These are phyloP conservation scores for Plectrocnemia conspersa DNA, from an alignment of 1,140 invertebrate species.

Conservation along the genomic window DNA sequence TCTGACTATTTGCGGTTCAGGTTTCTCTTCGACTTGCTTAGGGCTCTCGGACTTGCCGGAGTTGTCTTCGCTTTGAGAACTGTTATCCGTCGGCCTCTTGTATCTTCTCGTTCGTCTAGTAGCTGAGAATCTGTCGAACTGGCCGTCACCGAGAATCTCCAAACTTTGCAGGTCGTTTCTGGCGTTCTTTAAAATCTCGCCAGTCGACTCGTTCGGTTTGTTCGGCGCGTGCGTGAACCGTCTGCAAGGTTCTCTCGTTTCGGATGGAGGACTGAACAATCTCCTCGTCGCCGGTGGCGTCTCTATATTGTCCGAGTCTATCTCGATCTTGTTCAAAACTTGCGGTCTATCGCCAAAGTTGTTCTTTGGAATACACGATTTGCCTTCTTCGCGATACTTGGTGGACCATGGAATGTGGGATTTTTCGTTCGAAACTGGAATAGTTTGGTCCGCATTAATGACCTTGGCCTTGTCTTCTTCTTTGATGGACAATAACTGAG, in stretches of 20 bases:
- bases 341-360: constrained; percentile 46
- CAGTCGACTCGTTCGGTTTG: constrained; percentile 42
- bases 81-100: constrained; percentile 64
- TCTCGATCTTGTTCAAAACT: constrained; percentile 69
- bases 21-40: constrained; percentile 47
- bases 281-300: constrained; percentile 76
- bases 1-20: constrained; percentile 52
- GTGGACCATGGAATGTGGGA: not conserved
- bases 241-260: constrained; percentile 55
- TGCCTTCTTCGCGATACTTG: constrained; percentile 28
- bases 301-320: constrained; percentile 87
- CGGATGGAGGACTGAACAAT: constrained; percentile 60
- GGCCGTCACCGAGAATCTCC: constrained; percentile 61
- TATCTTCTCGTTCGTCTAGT: constrained; percentile 76
- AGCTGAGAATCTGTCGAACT: constrained; percentile 80
- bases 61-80: constrained; percentile 54
- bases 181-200: constrained; percentile 44
- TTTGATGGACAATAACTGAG: constrained; percentile 50
- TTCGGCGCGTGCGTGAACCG: constrained; percentile 44
- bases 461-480: constrained; percentile 53
- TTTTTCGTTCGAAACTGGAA: not conserved
- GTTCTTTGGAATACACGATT: constrained; percentile 37
- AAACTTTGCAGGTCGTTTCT: constrained; percentile 41
- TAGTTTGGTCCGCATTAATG: not conserved
- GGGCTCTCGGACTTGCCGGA: constrained; percentile 43